These are phyloP conservation scores for Drosophila incognita DNA, from an alignment of 2,888 invertebrate genomes.

Conservation along the genomic window DNA sequence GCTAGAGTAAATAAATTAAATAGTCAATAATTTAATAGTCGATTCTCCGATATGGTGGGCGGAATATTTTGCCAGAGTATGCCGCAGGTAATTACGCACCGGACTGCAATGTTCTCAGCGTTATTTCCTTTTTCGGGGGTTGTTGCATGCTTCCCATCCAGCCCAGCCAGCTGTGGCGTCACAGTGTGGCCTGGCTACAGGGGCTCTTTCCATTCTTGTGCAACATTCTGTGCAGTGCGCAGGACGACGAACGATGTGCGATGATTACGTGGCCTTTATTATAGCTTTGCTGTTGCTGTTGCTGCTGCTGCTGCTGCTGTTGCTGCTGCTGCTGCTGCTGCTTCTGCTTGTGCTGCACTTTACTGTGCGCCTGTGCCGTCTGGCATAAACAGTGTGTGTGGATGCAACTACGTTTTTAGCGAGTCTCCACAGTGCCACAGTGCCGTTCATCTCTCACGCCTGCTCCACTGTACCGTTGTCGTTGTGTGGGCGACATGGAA, in stretches of 20 bases:
- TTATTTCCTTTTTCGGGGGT: slow-evolving; percentile 37
- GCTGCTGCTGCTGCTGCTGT: slow-evolving; percentile 12
- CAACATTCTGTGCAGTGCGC: slow-evolving; percentile 36
- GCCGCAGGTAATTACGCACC: not conserved
- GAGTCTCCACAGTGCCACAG: slow-evolving; percentile 11
- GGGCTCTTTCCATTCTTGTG: not conserved
- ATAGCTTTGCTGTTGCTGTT: not conserved
- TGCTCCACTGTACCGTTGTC: slow-evolving; percentile 25
- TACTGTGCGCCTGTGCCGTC: slow-evolving; percentile 59
- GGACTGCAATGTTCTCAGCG: not conserved
- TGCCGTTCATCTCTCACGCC: not conserved
- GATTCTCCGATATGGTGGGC: too few species aligned
- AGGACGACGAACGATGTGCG: slow-evolving; percentile 36
- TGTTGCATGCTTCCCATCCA: slow-evolving; percentile 45
- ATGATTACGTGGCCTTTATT: not conserved
- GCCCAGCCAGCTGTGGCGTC: not conserved
- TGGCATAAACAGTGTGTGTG: slow-evolving; percentile 75
- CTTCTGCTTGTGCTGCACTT: slow-evolving; percentile 27
- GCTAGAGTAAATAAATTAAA: not conserved
- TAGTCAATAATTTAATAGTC: not conserved
- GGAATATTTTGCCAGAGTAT: not conserved
- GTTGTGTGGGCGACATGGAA: slow-evolving; percentile 71
- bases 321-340: slow-evolving; percentile 20
- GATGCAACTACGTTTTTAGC: slow-evolving; percentile 8
- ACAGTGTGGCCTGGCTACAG: slow-evolving; percentile 41